phyloP scores from a whole-genome alignment of 2,113 vertebrate species.

The Serinus canaria region DNA sequence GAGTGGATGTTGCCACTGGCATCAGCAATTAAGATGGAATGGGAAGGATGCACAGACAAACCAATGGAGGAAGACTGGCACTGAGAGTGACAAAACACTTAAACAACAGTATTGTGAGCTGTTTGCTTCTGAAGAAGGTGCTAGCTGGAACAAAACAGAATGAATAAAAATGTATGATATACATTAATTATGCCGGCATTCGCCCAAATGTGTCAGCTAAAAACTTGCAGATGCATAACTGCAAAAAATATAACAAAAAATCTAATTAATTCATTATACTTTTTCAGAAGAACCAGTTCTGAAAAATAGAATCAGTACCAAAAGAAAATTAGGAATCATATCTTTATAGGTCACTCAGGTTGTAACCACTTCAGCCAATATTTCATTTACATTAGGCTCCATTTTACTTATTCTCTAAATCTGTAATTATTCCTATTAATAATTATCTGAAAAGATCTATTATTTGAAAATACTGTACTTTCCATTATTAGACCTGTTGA shows the following conservation, averaged over 20 bases:
- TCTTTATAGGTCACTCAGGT: background rate
- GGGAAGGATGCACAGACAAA: slow-evolving; percentile 28
- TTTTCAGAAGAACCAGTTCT: background rate
- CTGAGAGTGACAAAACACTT: background rate
- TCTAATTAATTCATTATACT: background rate
- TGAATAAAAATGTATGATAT: background rate
- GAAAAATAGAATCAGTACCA: background rate
- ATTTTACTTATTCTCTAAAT: background rate
- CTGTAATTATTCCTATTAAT: background rate
- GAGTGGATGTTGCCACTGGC: slow-evolving; percentile 23
- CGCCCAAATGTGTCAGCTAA: background rate
- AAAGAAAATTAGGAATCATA: background rate
- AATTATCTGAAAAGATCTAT: background rate
- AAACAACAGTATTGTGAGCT: background rate
- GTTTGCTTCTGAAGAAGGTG: background rate
- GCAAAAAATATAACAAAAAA: background rate
- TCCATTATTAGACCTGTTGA: background rate
- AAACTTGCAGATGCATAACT: background rate
- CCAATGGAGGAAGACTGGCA: slow-evolving; percentile 23
- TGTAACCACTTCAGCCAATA: background rate
- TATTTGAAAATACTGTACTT: background rate
- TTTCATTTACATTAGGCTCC: background rate
- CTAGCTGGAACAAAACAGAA: background rate
- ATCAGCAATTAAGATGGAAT: slow-evolving; percentile 53
- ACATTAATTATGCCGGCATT: background rate